Evolutionary conservation across 2,888 invertebrate species (phyloP), one percentile per base, ranked within the genome.

Genomic region (Drosophila ezoana): DNA sequence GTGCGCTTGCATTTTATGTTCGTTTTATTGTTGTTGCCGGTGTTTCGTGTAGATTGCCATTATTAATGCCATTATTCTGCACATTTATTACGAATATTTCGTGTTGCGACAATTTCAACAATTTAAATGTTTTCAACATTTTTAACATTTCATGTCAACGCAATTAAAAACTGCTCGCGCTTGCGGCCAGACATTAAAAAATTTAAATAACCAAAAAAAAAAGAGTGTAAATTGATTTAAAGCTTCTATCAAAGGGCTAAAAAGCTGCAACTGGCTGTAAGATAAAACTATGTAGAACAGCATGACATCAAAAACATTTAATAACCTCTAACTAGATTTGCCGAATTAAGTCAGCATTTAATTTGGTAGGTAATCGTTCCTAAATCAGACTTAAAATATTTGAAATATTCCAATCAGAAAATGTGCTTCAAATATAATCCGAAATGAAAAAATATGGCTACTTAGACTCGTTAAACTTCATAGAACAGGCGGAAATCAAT

Each of bases 11-110:
- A 76, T 83, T 83, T 83, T 67, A 83, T 83, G 81, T 73, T 45
- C 66, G 47, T 73, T 83, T 86, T 78, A 86, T 81, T 83, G 81
- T 85, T 83, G 79, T 81, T 83, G 76, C 64, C 75, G 78, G 61
- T 64, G 61, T 64, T 65, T 65, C 54, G 20, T 77, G 74, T 64
- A 52, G 63, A 76, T 68, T 76, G 66, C 69, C 76, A 76, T 84
- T 84, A 83, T 84, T 84, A 81, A 81, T 72, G 79, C 63, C 52
- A 81, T 81, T 72, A 76, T 86, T 76, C 32, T 51, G 62, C 70
- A 71, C 79, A 85, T 85, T 79, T 85, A 81, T 81, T 81, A 79
- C 60, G 38, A 43, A 41, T 51, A 41, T 66, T 77, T 69, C 59
- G 65, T 62, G 66, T 73, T 58, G 64, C 45, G 64, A 73, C 71